Base-by-base conservation (phyloP, 2,888 invertebrate species). In the Periphyllus acericola region DNA sequence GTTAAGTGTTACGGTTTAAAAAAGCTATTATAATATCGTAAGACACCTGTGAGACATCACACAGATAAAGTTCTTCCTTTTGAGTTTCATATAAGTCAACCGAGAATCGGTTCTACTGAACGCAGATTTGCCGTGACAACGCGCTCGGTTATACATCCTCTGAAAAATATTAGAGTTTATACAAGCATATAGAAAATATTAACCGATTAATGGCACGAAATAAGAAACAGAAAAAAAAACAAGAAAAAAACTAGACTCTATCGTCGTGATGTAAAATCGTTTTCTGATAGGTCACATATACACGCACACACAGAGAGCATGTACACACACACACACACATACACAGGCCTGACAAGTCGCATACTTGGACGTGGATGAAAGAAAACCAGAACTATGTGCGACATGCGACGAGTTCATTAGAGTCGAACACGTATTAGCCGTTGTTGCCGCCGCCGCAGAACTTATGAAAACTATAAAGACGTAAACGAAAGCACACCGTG, bases 371-470 rank as follows among this genome's bases (percentile, higher is more conserved):
- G 32, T 3, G 29, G 80, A 66, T 36, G 80, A 66, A 80, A 66
- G 81, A 46, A 81, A 81, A 29, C 68, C 68, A 68, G 29, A 81
- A 82, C 68, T 46, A 46, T 71, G 81, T 82, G 25, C 71, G 68
- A 32, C 46, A 8, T 14, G 32, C 46, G 68, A 71, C 68, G 68
- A 46, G 68, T 82, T 80, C 66, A 80, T 80, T 80, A 80, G 66
- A 71, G 25, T 52, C 71, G 1, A 46, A 46, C 46, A 21, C 32
- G 46, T 81, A 3, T 29, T 1, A 40, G 81, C 68, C 46, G 68
- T 55, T 19, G 68, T 55, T 19, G 14, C 19, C 55, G 40, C 68
- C 40, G 80, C 19, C 36, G 68, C 21, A 32, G 11, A 71, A 81
- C 14, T 71, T 81, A 46, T 71, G 71, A 68, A 82, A 82, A 71